These are phyloP conservation scores for Heliconius charithonia DNA, from an alignment of 2,888 invertebrate genomes.

Conservation along the genomic window DNA sequence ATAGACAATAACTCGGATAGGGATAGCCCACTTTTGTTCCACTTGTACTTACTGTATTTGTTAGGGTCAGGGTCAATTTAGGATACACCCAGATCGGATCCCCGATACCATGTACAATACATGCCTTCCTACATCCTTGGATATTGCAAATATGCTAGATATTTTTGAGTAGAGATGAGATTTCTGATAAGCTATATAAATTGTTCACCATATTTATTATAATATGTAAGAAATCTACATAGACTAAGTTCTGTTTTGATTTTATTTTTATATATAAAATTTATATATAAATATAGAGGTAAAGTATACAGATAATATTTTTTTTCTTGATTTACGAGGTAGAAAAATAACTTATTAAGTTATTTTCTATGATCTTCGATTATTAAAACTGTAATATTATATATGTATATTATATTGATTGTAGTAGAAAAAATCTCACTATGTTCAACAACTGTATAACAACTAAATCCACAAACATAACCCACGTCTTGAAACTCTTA, in stretches of 20 bases:
- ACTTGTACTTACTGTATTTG: conserved; percentile 37
- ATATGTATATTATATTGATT: too few relatives aligned
- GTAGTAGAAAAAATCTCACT: too few relatives aligned
- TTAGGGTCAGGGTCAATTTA: conserved; percentile 41
- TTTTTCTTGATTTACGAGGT: background rate
- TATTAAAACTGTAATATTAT: too few relatives aligned
- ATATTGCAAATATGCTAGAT: conserved; percentile 10
- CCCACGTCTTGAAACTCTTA: too few relatives aligned
- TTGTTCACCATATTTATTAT: background rate
- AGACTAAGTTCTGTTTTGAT: background rate
- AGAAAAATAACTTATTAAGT: background rate
- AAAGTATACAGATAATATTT: background rate
- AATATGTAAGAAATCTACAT: background rate
- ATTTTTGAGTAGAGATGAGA: background rate
- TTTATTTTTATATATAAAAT: background rate
- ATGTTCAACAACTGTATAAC: too few relatives aligned
- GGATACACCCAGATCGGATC: conserved; percentile 22
- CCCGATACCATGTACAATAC: background rate
- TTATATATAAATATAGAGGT: background rate
- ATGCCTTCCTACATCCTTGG: too few relatives aligned
- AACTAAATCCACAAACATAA: too few relatives aligned
- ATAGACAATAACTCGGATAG: conserved; percentile 69
- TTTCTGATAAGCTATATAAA: conserved; percentile 17
- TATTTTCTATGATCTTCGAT: background rate
- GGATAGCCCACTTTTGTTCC: conserved; percentile 50